Percentiles rank a stretch among this genome's conserved stretches.
Evolutionary conservation across 2,797 vertebrate species (phyloP).

Genomic region (Rhabdophis nuchalis): DNA sequence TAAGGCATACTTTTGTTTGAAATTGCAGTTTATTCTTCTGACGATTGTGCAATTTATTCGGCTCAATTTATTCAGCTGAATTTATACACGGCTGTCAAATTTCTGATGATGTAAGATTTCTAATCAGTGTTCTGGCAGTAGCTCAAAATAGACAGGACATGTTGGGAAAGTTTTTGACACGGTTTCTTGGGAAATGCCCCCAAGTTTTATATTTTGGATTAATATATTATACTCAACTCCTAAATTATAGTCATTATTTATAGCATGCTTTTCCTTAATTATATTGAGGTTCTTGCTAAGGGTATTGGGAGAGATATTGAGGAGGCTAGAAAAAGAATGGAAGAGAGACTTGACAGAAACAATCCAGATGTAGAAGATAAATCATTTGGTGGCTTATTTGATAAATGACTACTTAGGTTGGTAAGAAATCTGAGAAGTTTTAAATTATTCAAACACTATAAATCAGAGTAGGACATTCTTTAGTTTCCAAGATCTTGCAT

Average conservation of each 20-base stretch:
- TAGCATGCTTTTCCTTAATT: background rate
- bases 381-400: background rate
- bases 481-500: background rate
- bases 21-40: background rate
- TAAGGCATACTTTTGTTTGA: background rate
- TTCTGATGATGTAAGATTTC: background rate
- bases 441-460: background rate
- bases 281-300: background rate
- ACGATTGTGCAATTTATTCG: background rate
- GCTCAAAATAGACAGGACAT: background rate
- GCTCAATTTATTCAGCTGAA: background rate
- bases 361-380: background rate
- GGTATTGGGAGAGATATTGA: background rate
- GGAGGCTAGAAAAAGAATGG: background rate
- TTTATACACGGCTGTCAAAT: background rate
- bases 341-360: background rate
- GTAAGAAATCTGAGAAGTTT: background rate
- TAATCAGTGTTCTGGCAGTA: background rate
- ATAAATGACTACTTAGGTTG: background rate
- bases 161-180: background rate
- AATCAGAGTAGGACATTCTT: background rate
- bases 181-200: background rate
- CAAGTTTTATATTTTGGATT: background rate
- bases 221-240: background rate
- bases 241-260: background rate